Evolutionary conservation across 2,888 invertebrate species (phyloP).

Genomic region (Aethes cnicana): DNA sequence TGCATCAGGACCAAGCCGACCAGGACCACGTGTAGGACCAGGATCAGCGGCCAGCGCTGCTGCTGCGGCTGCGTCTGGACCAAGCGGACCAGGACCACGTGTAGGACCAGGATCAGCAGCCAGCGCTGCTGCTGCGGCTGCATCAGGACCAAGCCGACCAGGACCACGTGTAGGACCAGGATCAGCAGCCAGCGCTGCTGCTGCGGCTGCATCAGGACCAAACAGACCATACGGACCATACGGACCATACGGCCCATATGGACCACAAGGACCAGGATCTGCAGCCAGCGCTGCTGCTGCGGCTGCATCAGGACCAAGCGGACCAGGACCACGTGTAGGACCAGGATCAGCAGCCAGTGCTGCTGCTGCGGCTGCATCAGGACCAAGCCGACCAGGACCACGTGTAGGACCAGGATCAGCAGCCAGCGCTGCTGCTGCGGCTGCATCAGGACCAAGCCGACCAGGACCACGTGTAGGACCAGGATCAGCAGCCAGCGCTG

Average conservation of each 20-base stretch:
- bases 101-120: slow-evolving; percentile 28
- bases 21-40: too few species aligned
- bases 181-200: background rate
- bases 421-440: background rate
- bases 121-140: slow-evolving; percentile 24
- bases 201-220: too few species aligned
- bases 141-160: slow-evolving; percentile 9
- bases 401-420: background rate
- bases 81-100: slow-evolving; percentile 16
- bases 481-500: background rate
- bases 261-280: slow-evolving; percentile 7
- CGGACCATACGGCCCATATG: slow-evolving; percentile 4
- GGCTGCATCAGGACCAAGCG: background rate
- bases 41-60: background rate
- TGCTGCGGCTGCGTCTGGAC: too few species aligned
- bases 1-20: background rate
- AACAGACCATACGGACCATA: background rate
- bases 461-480: background rate
- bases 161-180: slow-evolving; percentile 10
- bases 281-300: slow-evolving; percentile 1
- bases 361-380: background rate
- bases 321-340: slow-evolving; percentile 5
- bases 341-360: background rate
- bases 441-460: too few species aligned
- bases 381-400: slow-evolving; percentile 14